phyloP scores from a whole-genome alignment of 64 coral and sea anemone species.

The Cladopsammia gracilis region DNA sequence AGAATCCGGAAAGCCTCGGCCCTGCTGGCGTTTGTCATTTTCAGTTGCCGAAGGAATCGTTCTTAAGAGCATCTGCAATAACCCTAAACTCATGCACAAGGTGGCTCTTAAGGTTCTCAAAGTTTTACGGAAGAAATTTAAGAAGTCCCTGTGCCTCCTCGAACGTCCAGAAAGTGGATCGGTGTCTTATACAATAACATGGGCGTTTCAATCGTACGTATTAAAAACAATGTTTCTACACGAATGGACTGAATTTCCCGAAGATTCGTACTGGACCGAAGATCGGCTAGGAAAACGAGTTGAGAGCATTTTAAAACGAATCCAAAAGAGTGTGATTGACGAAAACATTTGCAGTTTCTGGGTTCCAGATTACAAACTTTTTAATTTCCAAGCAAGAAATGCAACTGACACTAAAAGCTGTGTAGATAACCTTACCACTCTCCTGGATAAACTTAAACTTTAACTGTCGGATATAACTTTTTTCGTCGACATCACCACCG shows the following conservation, averaged over 20 bases:
- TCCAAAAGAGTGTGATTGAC: conserved; percentile 35
- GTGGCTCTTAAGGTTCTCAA: conserved; percentile 55
- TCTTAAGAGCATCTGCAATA: conserved; percentile 4
- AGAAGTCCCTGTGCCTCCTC: not conserved
- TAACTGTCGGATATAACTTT: no score
- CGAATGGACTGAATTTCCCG: conserved; percentile 67
- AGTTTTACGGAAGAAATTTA: conserved; percentile 52
- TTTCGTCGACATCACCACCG: no score
- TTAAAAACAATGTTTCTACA: conserved; percentile 79
- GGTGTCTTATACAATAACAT: conserved; percentile 15
- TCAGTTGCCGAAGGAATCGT: conserved; percentile 66
- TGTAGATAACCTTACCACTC: not conserved
- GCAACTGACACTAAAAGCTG: conserved; percentile 1
- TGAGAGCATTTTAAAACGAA: conserved; percentile 32
- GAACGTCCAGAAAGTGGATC: not conserved
- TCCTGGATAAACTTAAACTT: not conserved
- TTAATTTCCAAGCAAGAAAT: conserved; percentile 64
- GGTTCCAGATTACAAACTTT: conserved; percentile 78
- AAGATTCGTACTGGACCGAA: conserved; percentile 13
- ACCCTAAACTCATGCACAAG: not conserved
- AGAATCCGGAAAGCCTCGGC: conserved; percentile 45
- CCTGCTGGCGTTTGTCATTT: conserved; percentile 73
- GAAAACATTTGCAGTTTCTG: conserved; percentile 70
- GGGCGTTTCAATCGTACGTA: conserved; percentile 76
- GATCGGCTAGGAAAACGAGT: conserved; percentile 46